Conservation (phyloP, 2,888 invertebrate genomes). For the Molorchus minor region DNA sequence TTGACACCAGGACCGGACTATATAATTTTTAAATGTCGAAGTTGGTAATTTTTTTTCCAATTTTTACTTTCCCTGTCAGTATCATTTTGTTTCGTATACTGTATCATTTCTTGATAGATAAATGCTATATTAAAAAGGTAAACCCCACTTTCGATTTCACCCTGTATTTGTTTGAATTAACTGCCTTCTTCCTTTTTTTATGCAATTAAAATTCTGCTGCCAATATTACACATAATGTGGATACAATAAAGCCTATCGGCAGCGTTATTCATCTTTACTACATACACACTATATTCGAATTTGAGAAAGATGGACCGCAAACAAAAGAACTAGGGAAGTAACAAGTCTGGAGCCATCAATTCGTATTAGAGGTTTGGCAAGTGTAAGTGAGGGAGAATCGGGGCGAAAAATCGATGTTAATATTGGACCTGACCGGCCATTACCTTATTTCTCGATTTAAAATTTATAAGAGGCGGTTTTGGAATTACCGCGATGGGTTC, state of each 20-base stretch:
- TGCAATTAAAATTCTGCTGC: no score
- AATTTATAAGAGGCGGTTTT: slow-evolving; percentile 9
- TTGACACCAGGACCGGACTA: no score
- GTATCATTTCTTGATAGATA: no score
- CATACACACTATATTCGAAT: slow-evolving; percentile 32
- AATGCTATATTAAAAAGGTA: no score
- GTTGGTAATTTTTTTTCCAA: no score
- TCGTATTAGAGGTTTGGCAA: slow-evolving; percentile 43
- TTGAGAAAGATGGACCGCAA: slow-evolving; percentile 28
- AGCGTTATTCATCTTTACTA: slow-evolving; percentile 36
- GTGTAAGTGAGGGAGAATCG: slow-evolving; percentile 40
- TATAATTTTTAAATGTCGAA: no score
- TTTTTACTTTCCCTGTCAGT: no score
- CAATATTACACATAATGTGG: slow-evolving; percentile 19
- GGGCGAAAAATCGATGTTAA: slow-evolving; percentile 40
- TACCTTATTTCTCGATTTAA: slow-evolving; percentile 24
- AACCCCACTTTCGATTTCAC: no score
- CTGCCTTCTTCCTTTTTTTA: no score
- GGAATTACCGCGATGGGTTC: slow-evolving; percentile 3
- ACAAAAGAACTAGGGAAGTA: slow-evolving; percentile 36
- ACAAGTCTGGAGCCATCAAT: slow-evolving; percentile 45
- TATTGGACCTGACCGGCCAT: slow-evolving; percentile 36
- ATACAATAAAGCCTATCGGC: slow-evolving; percentile 35
- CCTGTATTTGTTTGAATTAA: no score
- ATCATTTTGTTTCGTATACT: no score